Evolutionary conservation across 1,140 invertebrate genomes (phyloP).

Genomic region (Uloborus diversus): DNA sequence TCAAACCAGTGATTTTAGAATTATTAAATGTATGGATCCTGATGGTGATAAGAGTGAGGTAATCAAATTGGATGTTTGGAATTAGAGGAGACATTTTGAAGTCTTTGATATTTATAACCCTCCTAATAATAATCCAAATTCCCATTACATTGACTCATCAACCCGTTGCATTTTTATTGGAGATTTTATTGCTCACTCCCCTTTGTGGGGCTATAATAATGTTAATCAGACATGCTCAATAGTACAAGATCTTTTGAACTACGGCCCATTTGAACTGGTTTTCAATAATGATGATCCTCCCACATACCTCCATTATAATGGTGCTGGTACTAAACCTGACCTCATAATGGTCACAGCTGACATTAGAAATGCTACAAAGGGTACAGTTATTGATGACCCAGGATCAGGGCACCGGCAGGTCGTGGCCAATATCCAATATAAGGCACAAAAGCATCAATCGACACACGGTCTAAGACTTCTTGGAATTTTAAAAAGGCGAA

Average conservation of each 20-base stretch:
- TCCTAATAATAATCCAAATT: conserved; percentile 9
- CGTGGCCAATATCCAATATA: not conserved
- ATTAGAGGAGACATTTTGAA: not conserved
- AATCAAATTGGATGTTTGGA: not conserved
- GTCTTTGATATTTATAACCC: not conserved
- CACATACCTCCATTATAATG: conserved; percentile 25
- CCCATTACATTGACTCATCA: not conserved
- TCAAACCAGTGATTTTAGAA: too few species aligned
- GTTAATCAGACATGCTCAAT: not conserved
- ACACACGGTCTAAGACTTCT: not conserved
- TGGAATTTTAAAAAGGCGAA: conserved; percentile 32
- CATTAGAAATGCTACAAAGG: not conserved
- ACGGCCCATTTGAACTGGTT: not conserved
- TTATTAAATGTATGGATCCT: too few species aligned
- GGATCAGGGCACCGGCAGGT: conserved; percentile 1
- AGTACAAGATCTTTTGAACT: conserved; percentile 16
- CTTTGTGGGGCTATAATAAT: not conserved
- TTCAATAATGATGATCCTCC: not conserved
- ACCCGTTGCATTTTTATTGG: conserved; percentile 1
- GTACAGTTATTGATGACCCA: not conserved
- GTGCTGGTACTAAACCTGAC: conserved; percentile 1
- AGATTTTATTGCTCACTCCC: conserved; percentile 1
- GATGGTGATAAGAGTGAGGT: not conserved
- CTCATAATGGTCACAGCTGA: not conserved
- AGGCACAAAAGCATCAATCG: not conserved